Evolutionary conservation across 2,797 vertebrate genomes (phyloP).

Genomic region (Eulemur coronatus): DNA sequence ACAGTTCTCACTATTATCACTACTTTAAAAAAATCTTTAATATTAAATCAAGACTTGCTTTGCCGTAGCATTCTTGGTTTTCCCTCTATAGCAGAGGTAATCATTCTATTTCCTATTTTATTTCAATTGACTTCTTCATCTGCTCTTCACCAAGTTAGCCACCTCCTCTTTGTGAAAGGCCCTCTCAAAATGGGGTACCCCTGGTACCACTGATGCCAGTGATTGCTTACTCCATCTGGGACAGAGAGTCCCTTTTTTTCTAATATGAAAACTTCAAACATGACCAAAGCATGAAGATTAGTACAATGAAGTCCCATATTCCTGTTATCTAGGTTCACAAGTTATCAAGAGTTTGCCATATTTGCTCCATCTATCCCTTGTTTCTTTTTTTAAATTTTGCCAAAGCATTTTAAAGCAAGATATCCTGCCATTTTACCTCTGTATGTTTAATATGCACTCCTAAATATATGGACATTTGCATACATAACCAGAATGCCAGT

Average conservation of each 20-base stretch:
- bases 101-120: not conserved
- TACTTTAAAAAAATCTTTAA: not conserved
- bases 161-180: not conserved
- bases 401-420: not conserved
- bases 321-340: not conserved
- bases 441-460: not conserved
- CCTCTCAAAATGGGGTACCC: not conserved
- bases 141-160: not conserved
- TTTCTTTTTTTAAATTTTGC: not conserved
- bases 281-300: not conserved
- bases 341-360: not conserved
- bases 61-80: not conserved
- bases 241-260: not conserved
- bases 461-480: not conserved
- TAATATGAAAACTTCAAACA: not conserved
- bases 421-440: not conserved
- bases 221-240: not conserved
- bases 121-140: not conserved
- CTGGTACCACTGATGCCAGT: not conserved
- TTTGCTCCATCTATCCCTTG: not conserved
- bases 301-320: not conserved
- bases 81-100: not conserved
- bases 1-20: not conserved
- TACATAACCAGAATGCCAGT: not conserved
- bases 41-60: conserved; percentile 34